Base-by-base conservation (phyloP, 2,797 vertebrate genomes). In the Hybognathus amarus region DNA sequence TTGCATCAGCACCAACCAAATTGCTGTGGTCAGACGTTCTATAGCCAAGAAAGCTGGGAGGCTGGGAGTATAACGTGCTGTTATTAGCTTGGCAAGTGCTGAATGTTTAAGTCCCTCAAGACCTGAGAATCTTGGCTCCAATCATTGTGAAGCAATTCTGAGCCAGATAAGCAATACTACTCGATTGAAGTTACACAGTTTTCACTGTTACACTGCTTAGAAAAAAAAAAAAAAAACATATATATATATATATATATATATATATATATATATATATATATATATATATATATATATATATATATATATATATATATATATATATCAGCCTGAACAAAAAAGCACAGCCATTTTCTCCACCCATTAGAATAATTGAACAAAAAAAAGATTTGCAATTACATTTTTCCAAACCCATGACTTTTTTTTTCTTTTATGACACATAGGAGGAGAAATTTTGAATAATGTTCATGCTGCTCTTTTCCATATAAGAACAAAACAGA, bases 21-120 rank as follows among this genome's bases (percentile, higher is more conserved):
- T 42, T 83, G 85, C 87, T 88, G 77, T 40, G 68, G 79, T 86
- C 69, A 85, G 80, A 86, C 64, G 20, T 88, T 85, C 83, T 77
- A 80, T 59, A 59, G 80, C 85, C 87, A 86, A 83, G 80, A 30
- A 59, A 24, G 70, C 77, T 47, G 54, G 77, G 85, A 73, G 82
- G 70, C 77, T 47, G 54, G 77, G 85, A 73, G 82, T 78, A 61
- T 47, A 71, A 70, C 66, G 77, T 80, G 87, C 52, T 66, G 77
- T 82, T 74, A 77, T 84, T 79, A 66, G 74, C 61, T 79, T 83
- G 76, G 79, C 80, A 71, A 82, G 63, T 80, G 79, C 79, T 64
- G 80, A 74, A 74, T 75, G 61, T 40, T 78, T 80, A 78, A 85
- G 36, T 84, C 78, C 80, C 79, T 20, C 40, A 59, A 75, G 79